Evolutionary conservation across 53 echinoderm and acorn worm species (phyloP).

Genomic region (Echinometra lucunter): DNA sequence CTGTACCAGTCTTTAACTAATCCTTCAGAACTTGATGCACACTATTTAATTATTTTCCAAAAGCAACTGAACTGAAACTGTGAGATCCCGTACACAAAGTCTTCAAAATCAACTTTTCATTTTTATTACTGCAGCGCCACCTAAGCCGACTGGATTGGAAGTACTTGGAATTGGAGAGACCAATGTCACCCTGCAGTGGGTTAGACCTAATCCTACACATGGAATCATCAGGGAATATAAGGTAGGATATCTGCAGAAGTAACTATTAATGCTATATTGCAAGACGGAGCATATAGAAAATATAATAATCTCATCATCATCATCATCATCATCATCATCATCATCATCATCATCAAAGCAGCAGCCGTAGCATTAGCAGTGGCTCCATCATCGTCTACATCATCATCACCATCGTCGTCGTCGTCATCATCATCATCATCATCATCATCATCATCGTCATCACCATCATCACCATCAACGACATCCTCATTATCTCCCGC

Average conservation of each 20-base stretch:
- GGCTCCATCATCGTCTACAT: neutral
- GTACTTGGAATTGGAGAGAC: slow-evolving; percentile 73
- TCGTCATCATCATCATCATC: neutral
- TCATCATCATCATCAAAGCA: too few relatives aligned
- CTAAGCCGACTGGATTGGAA: slow-evolving; percentile 60
- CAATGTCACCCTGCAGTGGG: slow-evolving; percentile 77
- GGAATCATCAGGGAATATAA: slow-evolving; percentile 79
- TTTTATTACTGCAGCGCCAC: slow-evolving; percentile 72
- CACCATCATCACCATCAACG: neutral
- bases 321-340: too few relatives aligned
- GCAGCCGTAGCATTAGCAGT: neutral
- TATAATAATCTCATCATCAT: too few relatives aligned
- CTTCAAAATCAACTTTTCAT: too few relatives aligned
- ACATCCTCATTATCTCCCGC: neutral
- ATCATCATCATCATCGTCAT: neutral
- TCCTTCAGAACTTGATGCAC: too few relatives aligned
- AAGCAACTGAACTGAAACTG: too few relatives aligned
- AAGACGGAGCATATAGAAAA: too few relatives aligned
- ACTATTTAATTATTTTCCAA: too few relatives aligned
- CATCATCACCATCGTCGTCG: neutral
- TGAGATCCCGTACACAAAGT: too few relatives aligned
- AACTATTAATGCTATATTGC: neutral
- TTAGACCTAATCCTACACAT: slow-evolving; percentile 63
- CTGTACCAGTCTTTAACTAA: too few relatives aligned
- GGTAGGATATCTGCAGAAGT: slow-evolving; percentile 53